Conservation (phyloP, 2,888 invertebrate genomes). For the Cerastoderma edule region DNA sequence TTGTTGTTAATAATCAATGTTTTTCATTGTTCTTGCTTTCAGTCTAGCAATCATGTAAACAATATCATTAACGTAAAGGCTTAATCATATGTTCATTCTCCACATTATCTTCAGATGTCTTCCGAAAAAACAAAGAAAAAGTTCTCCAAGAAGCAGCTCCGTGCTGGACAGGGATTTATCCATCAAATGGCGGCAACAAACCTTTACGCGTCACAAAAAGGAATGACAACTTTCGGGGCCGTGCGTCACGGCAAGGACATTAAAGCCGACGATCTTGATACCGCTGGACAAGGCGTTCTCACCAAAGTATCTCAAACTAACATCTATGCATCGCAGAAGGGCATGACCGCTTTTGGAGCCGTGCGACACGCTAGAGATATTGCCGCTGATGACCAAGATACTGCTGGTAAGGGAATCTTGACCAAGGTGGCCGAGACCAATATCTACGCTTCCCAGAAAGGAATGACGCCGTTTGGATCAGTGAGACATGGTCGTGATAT, state of each 20-base stretch:
- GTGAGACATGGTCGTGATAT: conserved; percentile 57
- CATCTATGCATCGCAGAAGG: conserved; percentile 59
- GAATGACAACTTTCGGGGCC: conserved; percentile 73
- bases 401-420: conserved; percentile 41
- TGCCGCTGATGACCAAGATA: conserved; percentile 48
- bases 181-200: conserved; percentile 77
- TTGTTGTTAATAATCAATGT: too few species aligned
- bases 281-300: conserved; percentile 61
- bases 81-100: conserved; percentile 5
- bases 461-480: conserved; percentile 59
- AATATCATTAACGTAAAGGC: too few species aligned
- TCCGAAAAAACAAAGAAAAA: conserved; percentile 65
- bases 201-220: conserved; percentile 74
- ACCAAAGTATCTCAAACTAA: conserved; percentile 57
- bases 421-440: conserved; percentile 53
- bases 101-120: conserved; percentile 49
- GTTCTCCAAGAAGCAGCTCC: conserved; percentile 80
- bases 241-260: conserved; percentile 70
- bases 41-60: too few species aligned
- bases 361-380: conserved; percentile 58
- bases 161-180: conserved; percentile 78
- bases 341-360: conserved; percentile 62
- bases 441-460: conserved; percentile 56
- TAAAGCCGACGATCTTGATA: conserved; percentile 54
- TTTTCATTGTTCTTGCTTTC: too few species aligned